Percentiles rank a stretch among this genome's conserved stretches.
These are phyloP conservation scores for Araneus ventricosus DNA, from an alignment of 1,140 invertebrate species.

Conservation along the genomic window DNA sequence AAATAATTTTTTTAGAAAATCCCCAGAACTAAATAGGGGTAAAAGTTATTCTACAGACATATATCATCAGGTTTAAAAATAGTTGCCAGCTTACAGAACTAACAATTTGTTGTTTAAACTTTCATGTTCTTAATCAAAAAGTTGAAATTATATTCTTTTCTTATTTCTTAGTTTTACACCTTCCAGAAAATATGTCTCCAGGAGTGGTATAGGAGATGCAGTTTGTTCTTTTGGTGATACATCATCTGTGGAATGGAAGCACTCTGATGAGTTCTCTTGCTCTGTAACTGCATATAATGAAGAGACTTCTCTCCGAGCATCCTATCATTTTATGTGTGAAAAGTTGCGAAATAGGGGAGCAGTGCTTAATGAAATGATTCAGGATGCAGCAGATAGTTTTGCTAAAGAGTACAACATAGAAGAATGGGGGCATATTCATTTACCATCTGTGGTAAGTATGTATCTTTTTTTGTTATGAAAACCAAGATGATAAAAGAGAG, in stretches of 20 bases:
- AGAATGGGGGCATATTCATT: slow-evolving; percentile 68
- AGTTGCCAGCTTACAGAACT: too few relatives aligned
- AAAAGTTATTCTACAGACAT: too few relatives aligned
- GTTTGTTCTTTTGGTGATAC: slow-evolving; percentile 41
- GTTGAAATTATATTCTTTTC: background rate
- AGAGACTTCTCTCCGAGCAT: slow-evolving; percentile 2
- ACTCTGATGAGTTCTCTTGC: slow-evolving; percentile 56
- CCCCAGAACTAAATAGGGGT: too few relatives aligned
- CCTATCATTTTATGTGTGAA: slow-evolving; percentile 82
- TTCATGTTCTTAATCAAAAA: background rate
- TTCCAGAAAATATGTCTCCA: slow-evolving; percentile 58
- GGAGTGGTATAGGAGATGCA: slow-evolving; percentile 34
- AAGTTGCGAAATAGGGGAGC: slow-evolving; percentile 81
- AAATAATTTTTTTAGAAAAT: too few relatives aligned
- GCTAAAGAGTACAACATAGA: slow-evolving; percentile 29
- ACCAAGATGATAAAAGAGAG: too few relatives aligned
- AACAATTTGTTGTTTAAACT: too few relatives aligned
- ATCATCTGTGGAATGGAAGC: slow-evolving; percentile 41
- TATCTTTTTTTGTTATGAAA: too few relatives aligned
- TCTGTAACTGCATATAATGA: slow-evolving; percentile 28
- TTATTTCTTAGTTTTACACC: slow-evolving; percentile 64
- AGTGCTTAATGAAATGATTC: slow-evolving; percentile 81
- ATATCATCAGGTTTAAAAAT: too few relatives aligned
- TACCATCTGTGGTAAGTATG: slow-evolving; percentile 51
- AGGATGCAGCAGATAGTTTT: slow-evolving; percentile 78